These are phyloP conservation scores for Agriopis marginaria DNA, from an alignment of 2,888 invertebrate species.

Conservation along the genomic window DNA sequence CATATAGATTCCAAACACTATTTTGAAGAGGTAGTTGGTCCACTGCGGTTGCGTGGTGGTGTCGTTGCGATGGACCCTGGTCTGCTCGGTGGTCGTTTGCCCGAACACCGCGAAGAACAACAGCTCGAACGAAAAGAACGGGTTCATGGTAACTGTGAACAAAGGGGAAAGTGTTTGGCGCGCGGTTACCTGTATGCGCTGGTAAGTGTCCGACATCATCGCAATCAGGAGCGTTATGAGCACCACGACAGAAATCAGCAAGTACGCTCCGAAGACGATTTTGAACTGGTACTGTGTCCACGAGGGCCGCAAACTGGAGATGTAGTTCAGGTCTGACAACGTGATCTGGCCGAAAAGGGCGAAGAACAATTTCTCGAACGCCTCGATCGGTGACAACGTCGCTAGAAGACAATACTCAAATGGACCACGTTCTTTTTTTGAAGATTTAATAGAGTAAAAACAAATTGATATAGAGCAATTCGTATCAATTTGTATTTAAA, in stretches of 20 bases:
- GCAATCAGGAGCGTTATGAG: slow-evolving; percentile 99
- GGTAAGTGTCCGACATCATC: slow-evolving; percentile 99
- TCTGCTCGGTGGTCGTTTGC: slow-evolving; percentile 93
- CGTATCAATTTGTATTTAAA: slow-evolving; percentile 70
- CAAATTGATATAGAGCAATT: slow-evolving; percentile 62
- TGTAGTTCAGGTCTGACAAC: slow-evolving; percentile 93
- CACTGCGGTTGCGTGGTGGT: slow-evolving; percentile 90
- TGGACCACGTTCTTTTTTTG: slow-evolving; percentile 71
- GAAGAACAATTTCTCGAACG: slow-evolving; percentile 99
- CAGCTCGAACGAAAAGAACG: slow-evolving; percentile 97
- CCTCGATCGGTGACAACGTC: slow-evolving; percentile 95
- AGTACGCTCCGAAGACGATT: slow-evolving; percentile 97
- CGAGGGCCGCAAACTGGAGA: slow-evolving; percentile 89
- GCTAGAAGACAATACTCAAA: slow-evolving; percentile 88
- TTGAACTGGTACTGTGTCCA: slow-evolving; percentile 96
- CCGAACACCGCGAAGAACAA: slow-evolving; percentile 99
- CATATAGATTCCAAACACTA: slow-evolving; percentile 97
- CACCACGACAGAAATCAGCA: slow-evolving; percentile 99
- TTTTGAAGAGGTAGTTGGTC: slow-evolving; percentile 95
- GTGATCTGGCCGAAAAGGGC: slow-evolving; percentile 98
- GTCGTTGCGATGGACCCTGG: slow-evolving; percentile 88
- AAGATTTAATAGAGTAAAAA: slow-evolving; percentile 50
- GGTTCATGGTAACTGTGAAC: slow-evolving; percentile 96
- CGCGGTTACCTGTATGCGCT: slow-evolving; percentile 97
- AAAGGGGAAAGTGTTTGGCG: slow-evolving; percentile 72